These are phyloP conservation scores for Timema podura DNA, from an alignment of 2,888 invertebrate species.

Conservation along the genomic window DNA sequence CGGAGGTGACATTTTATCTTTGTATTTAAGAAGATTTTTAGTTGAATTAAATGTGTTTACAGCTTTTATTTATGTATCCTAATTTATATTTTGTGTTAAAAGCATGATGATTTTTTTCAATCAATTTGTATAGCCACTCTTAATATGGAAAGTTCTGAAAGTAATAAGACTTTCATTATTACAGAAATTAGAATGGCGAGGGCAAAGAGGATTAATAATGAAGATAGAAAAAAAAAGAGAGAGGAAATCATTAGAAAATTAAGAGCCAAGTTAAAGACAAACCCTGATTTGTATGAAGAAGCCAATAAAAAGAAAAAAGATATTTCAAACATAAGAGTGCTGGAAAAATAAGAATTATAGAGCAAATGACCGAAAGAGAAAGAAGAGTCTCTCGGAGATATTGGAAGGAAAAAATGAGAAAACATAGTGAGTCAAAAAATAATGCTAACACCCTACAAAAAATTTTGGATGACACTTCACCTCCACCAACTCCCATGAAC, in stretches of 20 bases:
- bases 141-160: too few species aligned
- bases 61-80: too few species aligned
- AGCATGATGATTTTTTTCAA: too few species aligned
- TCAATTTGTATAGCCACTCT: too few species aligned
- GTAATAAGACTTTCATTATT: too few species aligned
- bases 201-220: too few species aligned
- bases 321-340: slow-evolving; percentile 4
- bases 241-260: too few species aligned
- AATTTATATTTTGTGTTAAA: too few species aligned
- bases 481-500: slow-evolving; percentile 8
- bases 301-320: slow-evolving; percentile 4
- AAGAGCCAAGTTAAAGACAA: too few species aligned
- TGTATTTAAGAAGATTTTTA: neutral
- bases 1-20: neutral
- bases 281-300: slow-evolving; percentile 2
- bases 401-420: slow-evolving; percentile 12
- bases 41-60: too few species aligned
- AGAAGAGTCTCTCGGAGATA: neutral
- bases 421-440: neutral
- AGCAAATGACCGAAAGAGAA: slow-evolving; percentile 13
- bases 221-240: too few species aligned
- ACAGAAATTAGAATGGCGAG: too few species aligned
- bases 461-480: neutral
- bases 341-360: neutral
- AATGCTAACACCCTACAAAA: neutral